These are phyloP conservation scores for Microctenopoma stevenorrisi DNA, from an alignment of 2,797 vertebrate genomes.

Conservation along the genomic window DNA sequence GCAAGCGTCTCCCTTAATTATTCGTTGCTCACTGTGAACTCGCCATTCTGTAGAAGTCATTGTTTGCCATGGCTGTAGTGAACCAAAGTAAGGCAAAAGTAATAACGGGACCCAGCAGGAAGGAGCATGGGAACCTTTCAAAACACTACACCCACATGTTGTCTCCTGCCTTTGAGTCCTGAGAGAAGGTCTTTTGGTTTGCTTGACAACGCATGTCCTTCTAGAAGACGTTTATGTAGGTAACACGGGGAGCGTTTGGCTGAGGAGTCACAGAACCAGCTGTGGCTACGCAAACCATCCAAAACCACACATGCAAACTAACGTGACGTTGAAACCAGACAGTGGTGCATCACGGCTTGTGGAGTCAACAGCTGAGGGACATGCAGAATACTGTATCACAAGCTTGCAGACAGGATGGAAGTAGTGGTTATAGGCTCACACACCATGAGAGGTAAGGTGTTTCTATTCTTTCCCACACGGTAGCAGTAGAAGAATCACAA, in stretches of 20 bases:
- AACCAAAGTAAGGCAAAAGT: constrained; percentile 37
- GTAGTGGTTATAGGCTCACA: neutral
- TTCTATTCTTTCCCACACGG: neutral
- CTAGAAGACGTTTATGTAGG: neutral
- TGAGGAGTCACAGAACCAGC: constrained; percentile 70
- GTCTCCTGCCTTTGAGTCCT: constrained; percentile 32
- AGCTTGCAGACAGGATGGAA: constrained; percentile 11
- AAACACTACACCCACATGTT: neutral
- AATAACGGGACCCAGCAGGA: neutral
- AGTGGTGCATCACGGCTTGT: neutral
- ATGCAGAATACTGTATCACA: constrained; percentile 17
- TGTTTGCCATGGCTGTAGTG: constrained; percentile 2
- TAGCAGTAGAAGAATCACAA: neutral
- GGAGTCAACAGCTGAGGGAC: constrained; percentile 2
- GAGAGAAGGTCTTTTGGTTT: constrained; percentile 40
- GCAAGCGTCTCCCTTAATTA: constrained; percentile 6
- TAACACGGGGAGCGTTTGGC: neutral
- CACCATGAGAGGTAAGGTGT: constrained; percentile 9
- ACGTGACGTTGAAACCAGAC: neutral
- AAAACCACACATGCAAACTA: neutral
- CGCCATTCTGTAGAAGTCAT: neutral
- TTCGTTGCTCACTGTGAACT: constrained; percentile 3
- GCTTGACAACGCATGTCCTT: constrained; percentile 1
- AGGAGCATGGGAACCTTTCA: neutral
- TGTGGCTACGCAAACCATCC: constrained; percentile 39